phyloP scores from a whole-genome alignment of 2,888 invertebrate species.

The Lissocephala sabroskyi region DNA sequence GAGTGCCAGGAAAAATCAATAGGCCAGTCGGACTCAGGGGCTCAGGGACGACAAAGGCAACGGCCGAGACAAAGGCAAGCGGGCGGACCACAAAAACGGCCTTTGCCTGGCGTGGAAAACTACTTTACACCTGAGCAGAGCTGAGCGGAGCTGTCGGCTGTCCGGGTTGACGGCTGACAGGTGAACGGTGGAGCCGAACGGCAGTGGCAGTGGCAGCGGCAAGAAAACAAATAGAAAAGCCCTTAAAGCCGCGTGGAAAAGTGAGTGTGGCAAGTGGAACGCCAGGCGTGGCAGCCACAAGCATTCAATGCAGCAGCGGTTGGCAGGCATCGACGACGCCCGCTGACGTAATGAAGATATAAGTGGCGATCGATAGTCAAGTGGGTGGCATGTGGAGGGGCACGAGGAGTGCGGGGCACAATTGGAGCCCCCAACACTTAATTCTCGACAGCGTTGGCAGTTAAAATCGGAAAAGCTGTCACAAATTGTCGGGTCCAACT shows the following conservation, averaged over 20 bases:
- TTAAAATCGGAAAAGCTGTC: too few species aligned
- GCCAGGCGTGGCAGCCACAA: background rate
- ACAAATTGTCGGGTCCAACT: too few species aligned
- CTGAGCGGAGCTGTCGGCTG: slow-evolving; percentile 47
- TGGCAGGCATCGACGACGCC: too few species aligned
- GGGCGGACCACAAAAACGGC: slow-evolving; percentile 33
- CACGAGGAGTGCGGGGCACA: too few species aligned
- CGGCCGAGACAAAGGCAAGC: slow-evolving; percentile 18
- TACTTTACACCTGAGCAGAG: slow-evolving; percentile 61
- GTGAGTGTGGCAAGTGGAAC: background rate
- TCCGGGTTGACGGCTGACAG: slow-evolving; percentile 9
- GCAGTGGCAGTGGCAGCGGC: slow-evolving; percentile 6
- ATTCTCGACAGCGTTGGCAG: too few species aligned
- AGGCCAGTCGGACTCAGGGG: too few species aligned
- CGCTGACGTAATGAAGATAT: too few species aligned
- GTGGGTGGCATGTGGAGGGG: too few species aligned
- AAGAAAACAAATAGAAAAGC: slow-evolving; percentile 26
- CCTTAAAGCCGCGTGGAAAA: slow-evolving; percentile 34
- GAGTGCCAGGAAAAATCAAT: slow-evolving; percentile 42
- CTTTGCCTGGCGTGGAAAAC: slow-evolving; percentile 47
- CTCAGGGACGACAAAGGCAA: slow-evolving; percentile 17
- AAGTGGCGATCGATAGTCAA: too few species aligned
- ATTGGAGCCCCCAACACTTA: too few species aligned
- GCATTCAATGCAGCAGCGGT: too few species aligned
- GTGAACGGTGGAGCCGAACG: slow-evolving; percentile 17